Base-by-base conservation (phyloP, 1,140 invertebrate species). In the Cardiocondyla obscurior region DNA sequence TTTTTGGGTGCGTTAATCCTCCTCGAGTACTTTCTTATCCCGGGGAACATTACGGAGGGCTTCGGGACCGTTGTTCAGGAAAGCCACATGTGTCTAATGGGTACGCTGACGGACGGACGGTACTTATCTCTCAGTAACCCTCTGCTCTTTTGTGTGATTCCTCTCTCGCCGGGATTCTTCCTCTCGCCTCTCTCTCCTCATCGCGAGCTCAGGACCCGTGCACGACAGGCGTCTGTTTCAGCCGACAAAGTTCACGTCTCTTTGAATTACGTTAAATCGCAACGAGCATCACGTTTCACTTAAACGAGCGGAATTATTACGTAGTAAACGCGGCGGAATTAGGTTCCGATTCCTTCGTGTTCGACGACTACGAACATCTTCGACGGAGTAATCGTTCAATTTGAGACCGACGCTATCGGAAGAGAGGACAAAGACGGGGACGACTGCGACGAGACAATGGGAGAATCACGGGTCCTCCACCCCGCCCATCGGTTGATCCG, bases 31-130 rank as follows among this genome's bases (percentile, higher is more conserved):
- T 22, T 46, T 70, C 64, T 64, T 60, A 72, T 30, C 73, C 60
- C 28, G 25, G 33, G 10, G 51, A 86, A 84, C 33, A 55, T 51
- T 30, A 62, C 44, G 62, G 39, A 73, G 60, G 67, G 36, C 33
- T 19, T 22, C 28, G 36, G 64, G 30, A 55, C 25, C 58, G 74
- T 72, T 85, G 84, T 69, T 84, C 82, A 30, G 30, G 22, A 60
- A 84, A 83, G 62, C 85, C 81, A 81, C 86, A 82, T 83, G 88
- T 86, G 83, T 72, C 82, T 89, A 89, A 89, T 88, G 85, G 83
- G 72, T 51, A 57, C 67, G 70, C 36, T 30, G 81, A 88, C 53
- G 62, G 74, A 88, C 53, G 70, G 42, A 22, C 67, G 65, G 60
- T 77, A 83, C 87, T 88, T 88, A 83, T 89, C 81, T 84, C 44